These are phyloP conservation scores for Papilio glaucus DNA, from an alignment of 1,140 invertebrate species.

Conservation along the genomic window DNA sequence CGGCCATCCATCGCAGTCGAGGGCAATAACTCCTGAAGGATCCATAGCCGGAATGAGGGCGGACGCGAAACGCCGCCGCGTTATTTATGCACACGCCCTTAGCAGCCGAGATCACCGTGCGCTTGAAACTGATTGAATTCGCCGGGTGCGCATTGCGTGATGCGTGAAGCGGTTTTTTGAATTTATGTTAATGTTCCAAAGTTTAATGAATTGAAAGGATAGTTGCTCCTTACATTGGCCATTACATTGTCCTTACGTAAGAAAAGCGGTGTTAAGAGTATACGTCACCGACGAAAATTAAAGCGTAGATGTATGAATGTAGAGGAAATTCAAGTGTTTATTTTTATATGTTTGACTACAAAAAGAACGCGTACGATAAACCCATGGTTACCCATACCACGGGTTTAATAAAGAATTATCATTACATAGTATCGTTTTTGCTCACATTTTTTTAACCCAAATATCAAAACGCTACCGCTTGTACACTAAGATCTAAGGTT, in stretches of 20 bases:
- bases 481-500: constrained; percentile 24
- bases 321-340: too few relatives aligned
- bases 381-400: too few relatives aligned
- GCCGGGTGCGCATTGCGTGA: constrained; percentile 37
- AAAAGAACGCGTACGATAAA: too few relatives aligned
- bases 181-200: not conserved
- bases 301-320: too few relatives aligned
- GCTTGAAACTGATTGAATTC: constrained; percentile 74
- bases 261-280: too few relatives aligned
- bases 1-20: constrained; percentile 50
- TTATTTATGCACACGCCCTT: constrained; percentile 75
- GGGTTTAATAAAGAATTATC: too few relatives aligned
- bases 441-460: not conserved
- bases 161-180: constrained; percentile 42
- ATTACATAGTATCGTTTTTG: not conserved
- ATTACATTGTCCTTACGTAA: not conserved
- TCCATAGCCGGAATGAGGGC: constrained; percentile 55
- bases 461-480: constrained; percentile 37
- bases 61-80: constrained; percentile 51
- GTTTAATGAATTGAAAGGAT: not conserved
- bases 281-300: too few relatives aligned
- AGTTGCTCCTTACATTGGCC: not conserved
- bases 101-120: constrained; percentile 58
- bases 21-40: constrained; percentile 58
- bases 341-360: too few relatives aligned